These are phyloP conservation scores for Paratilapia polleni DNA, from an alignment of 2,113 vertebrate species.

Conservation along the genomic window DNA sequence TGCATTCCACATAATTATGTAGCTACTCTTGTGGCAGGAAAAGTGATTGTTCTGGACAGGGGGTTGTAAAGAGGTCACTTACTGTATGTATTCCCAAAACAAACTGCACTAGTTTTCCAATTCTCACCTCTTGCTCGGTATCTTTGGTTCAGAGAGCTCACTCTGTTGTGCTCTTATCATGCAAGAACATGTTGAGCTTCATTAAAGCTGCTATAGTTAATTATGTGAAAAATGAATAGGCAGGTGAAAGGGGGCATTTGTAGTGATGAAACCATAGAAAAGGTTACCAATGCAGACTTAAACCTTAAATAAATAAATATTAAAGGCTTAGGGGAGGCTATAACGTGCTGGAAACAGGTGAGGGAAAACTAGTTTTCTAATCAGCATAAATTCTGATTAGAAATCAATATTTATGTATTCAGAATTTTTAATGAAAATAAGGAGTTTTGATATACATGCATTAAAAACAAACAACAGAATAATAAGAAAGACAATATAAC, in stretches of 20 bases:
- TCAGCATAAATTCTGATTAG: not conserved
- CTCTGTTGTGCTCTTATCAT: not conserved
- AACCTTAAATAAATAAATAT: not conserved
- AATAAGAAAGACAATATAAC: not conserved
- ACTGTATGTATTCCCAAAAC: slow-evolving; percentile 19
- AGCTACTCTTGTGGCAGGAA: slow-evolving; percentile 61
- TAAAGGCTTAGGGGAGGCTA: not conserved
- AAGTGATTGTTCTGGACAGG: slow-evolving; percentile 53
- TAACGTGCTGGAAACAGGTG: not conserved
- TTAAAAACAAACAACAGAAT: not conserved
- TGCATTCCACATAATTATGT: slow-evolving; percentile 58
- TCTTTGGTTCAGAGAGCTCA: slow-evolving; percentile 6
- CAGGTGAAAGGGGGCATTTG: not conserved
- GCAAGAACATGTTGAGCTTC: not conserved
- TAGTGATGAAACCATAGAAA: not conserved
- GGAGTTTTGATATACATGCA: not conserved
- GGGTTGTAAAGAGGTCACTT: slow-evolving; percentile 48
- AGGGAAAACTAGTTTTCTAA: too few relatives aligned
- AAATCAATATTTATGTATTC: not conserved
- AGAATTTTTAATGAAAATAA: not conserved
- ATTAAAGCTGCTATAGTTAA: not conserved
- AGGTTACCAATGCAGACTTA: not conserved
- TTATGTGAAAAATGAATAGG: not conserved
- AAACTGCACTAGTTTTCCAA: slow-evolving; percentile 16
- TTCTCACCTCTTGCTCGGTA: not conserved